These are phyloP conservation scores for Hipposideros armiger DNA, from an alignment of 2,113 vertebrate species.

Conservation along the genomic window DNA sequence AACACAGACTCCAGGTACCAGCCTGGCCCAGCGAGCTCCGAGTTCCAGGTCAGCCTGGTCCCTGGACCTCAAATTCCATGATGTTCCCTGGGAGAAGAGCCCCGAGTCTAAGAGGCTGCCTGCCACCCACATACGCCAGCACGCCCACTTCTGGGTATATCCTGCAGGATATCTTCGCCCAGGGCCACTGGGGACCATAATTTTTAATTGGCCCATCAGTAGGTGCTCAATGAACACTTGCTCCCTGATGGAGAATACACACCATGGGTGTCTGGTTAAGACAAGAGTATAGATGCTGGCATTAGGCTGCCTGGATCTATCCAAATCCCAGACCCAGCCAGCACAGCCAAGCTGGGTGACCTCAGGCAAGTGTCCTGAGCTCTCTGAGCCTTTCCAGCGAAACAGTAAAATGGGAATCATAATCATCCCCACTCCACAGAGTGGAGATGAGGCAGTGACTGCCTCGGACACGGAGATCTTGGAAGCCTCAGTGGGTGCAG, in stretches of 20 bases:
- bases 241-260: background rate
- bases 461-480: background rate
- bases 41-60: background rate
- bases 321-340: background rate
- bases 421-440: background rate
- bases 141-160: background rate
- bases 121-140: too few species aligned
- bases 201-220: background rate
- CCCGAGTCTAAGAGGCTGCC: background rate
- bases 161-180: too few species aligned
- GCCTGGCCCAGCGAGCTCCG: background rate
- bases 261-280: background rate
- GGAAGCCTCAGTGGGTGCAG: background rate
- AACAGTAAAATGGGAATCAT: background rate
- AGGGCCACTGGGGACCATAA: too few species aligned
- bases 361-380: background rate
- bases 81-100: background rate
- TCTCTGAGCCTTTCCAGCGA: background rate
- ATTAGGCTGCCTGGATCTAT: background rate
- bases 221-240: background rate
- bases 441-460: fast-evolving
- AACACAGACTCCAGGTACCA: background rate
- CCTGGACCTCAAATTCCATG: background rate
- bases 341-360: background rate
- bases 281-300: background rate